phyloP scores from a whole-genome alignment of 2,113 vertebrate species.

The Cyanistes caeruleus region DNA sequence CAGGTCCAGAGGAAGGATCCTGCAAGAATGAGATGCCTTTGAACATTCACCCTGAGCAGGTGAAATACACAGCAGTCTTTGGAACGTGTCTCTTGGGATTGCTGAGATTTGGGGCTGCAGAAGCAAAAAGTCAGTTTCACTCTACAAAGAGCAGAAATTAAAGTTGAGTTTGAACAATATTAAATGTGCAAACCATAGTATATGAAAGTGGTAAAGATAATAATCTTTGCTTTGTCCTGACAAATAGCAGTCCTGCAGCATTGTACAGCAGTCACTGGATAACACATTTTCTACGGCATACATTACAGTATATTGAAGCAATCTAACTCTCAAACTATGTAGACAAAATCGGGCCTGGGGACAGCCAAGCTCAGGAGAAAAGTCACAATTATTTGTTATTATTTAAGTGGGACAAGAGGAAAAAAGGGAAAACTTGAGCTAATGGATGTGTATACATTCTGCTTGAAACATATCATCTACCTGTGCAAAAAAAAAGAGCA shows the following conservation, averaged over 20 bases:
- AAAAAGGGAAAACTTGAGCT: neutral
- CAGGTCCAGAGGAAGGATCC: neutral
- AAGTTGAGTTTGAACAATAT: neutral
- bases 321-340: neutral
- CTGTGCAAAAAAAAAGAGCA: neutral
- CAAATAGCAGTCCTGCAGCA: neutral
- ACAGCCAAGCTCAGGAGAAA: neutral
- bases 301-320: constrained; percentile 17
- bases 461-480: neutral
- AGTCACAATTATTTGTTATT: neutral
- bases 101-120: neutral
- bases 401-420: neutral
- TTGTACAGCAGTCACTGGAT: neutral
- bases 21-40: neutral
- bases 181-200: neutral
- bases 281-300: neutral
- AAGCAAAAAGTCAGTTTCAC: neutral
- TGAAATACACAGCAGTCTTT: neutral
- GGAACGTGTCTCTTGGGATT: neutral
- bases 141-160: neutral
- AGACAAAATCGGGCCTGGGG: neutral
- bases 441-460: neutral
- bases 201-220: neutral
- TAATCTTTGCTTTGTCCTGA: neutral
- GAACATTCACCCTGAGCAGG: neutral